phyloP scores from a whole-genome alignment of 1,140 invertebrate genomes.

The Caenorhabditis briggsae region DNA sequence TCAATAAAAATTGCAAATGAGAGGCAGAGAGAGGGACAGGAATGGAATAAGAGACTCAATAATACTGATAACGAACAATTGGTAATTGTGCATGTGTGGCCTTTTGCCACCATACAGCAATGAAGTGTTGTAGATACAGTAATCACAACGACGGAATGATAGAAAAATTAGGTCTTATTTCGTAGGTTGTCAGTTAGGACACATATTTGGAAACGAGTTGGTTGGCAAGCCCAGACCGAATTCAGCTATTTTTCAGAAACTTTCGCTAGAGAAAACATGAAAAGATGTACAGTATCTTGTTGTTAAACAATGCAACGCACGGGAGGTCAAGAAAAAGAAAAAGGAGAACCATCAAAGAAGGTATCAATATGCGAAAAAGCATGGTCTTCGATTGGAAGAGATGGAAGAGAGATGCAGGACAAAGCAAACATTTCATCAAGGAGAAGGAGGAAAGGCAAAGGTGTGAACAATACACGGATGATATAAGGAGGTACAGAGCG shows the following conservation, averaged over 20 bases:
- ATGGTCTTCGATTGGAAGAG: constrained; percentile 17
- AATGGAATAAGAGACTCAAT: not conserved
- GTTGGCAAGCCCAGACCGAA: too few species aligned
- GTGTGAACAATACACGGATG: constrained; percentile 53
- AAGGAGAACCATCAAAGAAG: constrained; percentile 1
- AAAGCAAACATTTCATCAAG: constrained; percentile 50
- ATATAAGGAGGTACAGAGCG: constrained; percentile 38
- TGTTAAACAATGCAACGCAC: constrained; percentile 1
- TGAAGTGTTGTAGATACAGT: too few species aligned
- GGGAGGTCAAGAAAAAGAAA: constrained; percentile 1
- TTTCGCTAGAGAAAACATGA: not conserved
- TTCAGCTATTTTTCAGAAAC: too few species aligned
- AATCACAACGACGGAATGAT: too few species aligned
- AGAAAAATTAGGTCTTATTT: too few species aligned
- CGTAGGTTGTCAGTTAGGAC: too few species aligned
- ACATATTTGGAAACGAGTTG: too few species aligned
- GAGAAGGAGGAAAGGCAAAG: not conserved
- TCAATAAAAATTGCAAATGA: constrained; percentile 13
- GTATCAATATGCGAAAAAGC: constrained; percentile 55
- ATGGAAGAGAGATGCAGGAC: constrained; percentile 43
- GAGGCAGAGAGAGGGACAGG: not conserved
- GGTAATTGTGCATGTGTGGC: not conserved
- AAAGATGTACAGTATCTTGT: not conserved
- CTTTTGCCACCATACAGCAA: not conserved
- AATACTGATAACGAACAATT: constrained; percentile 25